phyloP scores from a whole-genome alignment of 2,113 vertebrate species.

The Corythornis cristatus region DNA sequence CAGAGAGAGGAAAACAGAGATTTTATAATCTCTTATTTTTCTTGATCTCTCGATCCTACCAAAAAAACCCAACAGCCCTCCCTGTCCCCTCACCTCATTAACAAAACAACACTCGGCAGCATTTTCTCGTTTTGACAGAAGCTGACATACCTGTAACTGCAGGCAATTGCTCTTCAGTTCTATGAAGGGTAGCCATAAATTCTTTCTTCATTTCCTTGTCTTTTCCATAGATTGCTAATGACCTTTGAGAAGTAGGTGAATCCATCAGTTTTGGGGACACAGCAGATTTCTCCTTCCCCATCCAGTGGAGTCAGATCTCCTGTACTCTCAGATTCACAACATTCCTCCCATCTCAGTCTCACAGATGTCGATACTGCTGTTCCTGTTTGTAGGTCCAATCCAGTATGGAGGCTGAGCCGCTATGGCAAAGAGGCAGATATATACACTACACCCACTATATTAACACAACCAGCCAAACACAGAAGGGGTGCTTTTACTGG shows the following conservation, averaged over 20 bases:
- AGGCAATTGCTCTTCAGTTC: neutral
- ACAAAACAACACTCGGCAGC: neutral
- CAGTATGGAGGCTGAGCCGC: neutral
- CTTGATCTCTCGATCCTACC: neutral
- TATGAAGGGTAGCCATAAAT: neutral
- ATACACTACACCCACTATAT: neutral
- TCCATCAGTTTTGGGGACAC: neutral
- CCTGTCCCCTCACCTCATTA: no score
- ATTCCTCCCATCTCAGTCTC: neutral
- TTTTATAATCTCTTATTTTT: neutral
- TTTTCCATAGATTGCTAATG: neutral
- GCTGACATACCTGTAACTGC: neutral
- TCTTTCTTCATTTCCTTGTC: neutral
- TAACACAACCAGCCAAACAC: neutral
- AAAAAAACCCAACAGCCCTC: neutral
- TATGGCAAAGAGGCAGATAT: neutral
- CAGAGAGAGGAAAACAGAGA: neutral
- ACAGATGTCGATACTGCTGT: neutral
- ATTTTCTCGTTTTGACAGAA: neutral
- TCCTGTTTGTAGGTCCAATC: neutral
- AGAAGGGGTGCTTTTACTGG: neutral
- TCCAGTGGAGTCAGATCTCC: neutral
- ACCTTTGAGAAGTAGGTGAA: neutral
- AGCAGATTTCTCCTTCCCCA: neutral
- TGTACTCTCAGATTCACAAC: neutral